Base-by-base conservation (phyloP, 2,113 vertebrate species). In the Ariopsis seemanni region DNA sequence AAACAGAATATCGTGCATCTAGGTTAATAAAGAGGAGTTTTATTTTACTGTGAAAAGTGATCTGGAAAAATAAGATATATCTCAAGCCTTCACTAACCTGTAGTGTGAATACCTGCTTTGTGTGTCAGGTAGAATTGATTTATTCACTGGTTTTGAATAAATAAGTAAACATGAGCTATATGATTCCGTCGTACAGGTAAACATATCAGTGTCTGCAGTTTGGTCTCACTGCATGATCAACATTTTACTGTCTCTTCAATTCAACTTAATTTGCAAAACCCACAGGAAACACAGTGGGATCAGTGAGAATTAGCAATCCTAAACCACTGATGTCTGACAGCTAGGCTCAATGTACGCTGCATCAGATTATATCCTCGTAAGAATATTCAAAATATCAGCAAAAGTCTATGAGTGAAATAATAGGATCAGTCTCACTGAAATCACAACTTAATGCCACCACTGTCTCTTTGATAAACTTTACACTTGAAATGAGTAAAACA, bases 71-170 rank as follows among this genome's bases (percentile, higher is more conserved):
- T 48, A 74, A 85, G 55, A 34, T 57, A 34, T 34, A 72, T 72
- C 18, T 7, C 20, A 71, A 84, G 27, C 27, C 17, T 22, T 25
- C 30, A 34, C 53, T 22, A 25, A 74, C 11, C 83, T 72, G 65
- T 74, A 85, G 71, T 72, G 69, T n/a, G 30, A 75, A 42, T 74
- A 84, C 6, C 82, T 53, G 65, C 65, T 72, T 72, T 57, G n/a
- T 52, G 60, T 74, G 67, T 55, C 52, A 25, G 67, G n/a, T 84
- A 55, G 71, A n/a, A 69, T 69, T 10, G 48, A 69, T 69, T 10
- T 84, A 15, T 52, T 57, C 52, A 58, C 14, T 42, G 69, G 53
- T 42, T 57, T 58, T 57, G 34, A 82, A 62, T 15, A 74, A 84
- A 85, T 58, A 71, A 60, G 79, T 72, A 55, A 72, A 71, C 69